Percentiles rank a stretch among this genome's conserved stretches.
phyloP scores from a whole-genome alignment of 2,888 invertebrate species.

The Synergus laeviventris region DNA sequence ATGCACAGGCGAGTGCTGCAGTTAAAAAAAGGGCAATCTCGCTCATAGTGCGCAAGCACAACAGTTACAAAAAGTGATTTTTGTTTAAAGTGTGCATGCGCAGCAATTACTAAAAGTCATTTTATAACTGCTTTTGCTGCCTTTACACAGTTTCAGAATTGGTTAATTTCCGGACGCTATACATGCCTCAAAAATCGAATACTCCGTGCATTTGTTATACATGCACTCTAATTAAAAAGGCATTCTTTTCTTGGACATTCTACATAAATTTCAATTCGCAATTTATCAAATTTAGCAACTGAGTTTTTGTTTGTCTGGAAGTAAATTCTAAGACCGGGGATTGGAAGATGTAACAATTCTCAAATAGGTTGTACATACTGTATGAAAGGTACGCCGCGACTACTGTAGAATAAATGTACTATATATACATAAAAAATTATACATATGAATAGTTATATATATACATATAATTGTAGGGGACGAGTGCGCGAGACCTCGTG shows the following conservation, averaged over 20 bases:
- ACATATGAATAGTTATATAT: slow-evolving; percentile 17
- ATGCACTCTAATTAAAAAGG: no score
- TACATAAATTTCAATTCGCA: no score
- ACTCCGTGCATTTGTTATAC: no score
- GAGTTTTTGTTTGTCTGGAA: background rate
- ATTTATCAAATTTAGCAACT: background rate
- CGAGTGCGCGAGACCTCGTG: slow-evolving; percentile 15
- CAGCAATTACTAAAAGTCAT: no score
- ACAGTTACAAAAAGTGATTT: no score
- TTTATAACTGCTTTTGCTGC: no score
- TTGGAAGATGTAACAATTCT: slow-evolving; percentile 21
- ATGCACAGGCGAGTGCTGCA: no score
- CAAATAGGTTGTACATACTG: slow-evolving; percentile 14
- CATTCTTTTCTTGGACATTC: no score
- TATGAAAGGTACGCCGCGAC: slow-evolving; percentile 17
- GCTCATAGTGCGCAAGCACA: no score
- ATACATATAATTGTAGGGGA: slow-evolving; percentile 42
- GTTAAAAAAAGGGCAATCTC: no score
- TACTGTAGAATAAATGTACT: slow-evolving; percentile 39
- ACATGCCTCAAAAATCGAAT: background rate
- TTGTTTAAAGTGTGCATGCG: no score
- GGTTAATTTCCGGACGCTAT: background rate
- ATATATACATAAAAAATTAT: slow-evolving; percentile 38
- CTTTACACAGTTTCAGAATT: background rate
- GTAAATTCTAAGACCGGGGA: background rate